Evolutionary conservation across 35 echinoderm and acorn worm species (phyloP).

Genomic region (Holothuria glaberrima): DNA sequence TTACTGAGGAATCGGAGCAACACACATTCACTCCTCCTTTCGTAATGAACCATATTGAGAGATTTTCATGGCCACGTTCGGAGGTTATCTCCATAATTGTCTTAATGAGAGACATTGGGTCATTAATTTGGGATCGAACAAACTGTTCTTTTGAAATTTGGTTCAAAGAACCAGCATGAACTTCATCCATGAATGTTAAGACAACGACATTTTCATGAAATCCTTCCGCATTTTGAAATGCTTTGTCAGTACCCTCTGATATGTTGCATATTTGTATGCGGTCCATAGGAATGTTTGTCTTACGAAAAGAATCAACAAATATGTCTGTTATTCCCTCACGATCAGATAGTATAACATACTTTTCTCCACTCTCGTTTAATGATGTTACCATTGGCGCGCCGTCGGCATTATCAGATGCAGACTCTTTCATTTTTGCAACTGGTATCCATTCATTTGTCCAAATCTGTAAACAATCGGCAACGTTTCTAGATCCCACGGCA

Average conservation of each 20-base stretch:
- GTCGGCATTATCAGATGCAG: background rate
- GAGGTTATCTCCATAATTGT: background rate
- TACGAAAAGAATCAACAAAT: background rate
- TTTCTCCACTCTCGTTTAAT: background rate
- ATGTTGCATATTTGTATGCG: background rate
- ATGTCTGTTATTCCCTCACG: background rate
- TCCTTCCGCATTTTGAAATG: background rate
- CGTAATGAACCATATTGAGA: background rate
- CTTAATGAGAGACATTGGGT: background rate
- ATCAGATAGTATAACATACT: background rate
- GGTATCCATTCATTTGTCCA: slow-evolving; percentile 1
- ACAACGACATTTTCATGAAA: background rate
- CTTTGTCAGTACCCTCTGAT: background rate
- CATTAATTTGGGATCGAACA: background rate
- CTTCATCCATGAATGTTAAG: background rate
- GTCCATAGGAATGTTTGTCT: background rate
- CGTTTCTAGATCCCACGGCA: background rate
- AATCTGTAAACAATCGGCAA: background rate
- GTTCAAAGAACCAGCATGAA: background rate
- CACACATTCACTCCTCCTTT: background rate
- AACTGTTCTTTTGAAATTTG: background rate
- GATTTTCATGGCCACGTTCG: background rate
- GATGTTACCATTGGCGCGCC: background rate
- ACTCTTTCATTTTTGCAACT: too few relatives aligned
- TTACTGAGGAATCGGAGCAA: background rate